Conservation (phyloP, 2,113 vertebrate genomes). For the Fukomys damarensis region DNA sequence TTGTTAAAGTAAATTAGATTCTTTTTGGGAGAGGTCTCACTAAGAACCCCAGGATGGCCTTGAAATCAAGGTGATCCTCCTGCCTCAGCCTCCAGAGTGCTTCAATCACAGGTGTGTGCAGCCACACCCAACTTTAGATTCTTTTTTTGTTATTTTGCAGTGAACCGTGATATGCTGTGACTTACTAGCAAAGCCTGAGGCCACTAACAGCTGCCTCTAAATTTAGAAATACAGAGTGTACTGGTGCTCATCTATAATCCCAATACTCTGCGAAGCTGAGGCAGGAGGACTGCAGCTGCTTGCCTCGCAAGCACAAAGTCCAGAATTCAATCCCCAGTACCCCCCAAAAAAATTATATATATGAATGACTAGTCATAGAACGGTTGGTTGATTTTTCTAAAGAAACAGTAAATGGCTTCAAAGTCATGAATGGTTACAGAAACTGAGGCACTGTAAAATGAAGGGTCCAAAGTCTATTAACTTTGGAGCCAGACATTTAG, state of each 20-base stretch:
- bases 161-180: slow-evolving; percentile 13
- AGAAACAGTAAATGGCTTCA: slow-evolving; percentile 10
- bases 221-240: neutral
- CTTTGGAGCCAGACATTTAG: too few relatives aligned
- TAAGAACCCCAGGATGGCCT: too few relatives aligned
- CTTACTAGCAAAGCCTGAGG: neutral
- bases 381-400: slow-evolving; percentile 31
- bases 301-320: too few relatives aligned
- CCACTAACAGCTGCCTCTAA: slow-evolving; percentile 22
- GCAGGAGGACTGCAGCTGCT: neutral
- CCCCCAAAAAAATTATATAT: too few relatives aligned
- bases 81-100: too few relatives aligned
- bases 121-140: neutral
- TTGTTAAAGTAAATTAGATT: neutral
- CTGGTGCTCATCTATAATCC: neutral
- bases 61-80: too few relatives aligned
- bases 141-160: neutral
- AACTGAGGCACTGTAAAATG: slow-evolving; percentile 3
- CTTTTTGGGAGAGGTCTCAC: neutral
- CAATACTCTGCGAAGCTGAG: neutral
- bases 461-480: neutral
- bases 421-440: neutral
- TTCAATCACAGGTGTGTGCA: too few relatives aligned
- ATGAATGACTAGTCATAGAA: neutral
- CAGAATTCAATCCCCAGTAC: too few relatives aligned